These are phyloP conservation scores for Tetrax tetrax DNA, from an alignment of 2,113 vertebrate genomes.

Conservation along the genomic window DNA sequence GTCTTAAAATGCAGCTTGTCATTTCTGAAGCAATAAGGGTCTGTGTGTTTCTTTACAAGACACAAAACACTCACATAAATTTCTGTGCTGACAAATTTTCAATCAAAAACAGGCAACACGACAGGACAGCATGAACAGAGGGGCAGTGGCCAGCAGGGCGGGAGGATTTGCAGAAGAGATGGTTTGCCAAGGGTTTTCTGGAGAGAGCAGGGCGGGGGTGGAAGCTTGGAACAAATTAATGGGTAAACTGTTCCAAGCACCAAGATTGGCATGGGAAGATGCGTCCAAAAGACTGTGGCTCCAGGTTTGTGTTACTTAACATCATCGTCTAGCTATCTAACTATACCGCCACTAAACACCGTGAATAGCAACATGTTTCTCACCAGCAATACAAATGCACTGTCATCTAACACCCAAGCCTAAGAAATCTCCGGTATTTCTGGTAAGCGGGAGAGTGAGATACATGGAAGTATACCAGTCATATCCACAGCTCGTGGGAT, in stretches of 20 bases:
- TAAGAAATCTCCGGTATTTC: neutral
- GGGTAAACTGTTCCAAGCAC: slow-evolving; percentile 15
- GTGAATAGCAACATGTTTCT: slow-evolving; percentile 32
- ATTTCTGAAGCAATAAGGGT: neutral
- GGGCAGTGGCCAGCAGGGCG: neutral
- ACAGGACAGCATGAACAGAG: neutral
- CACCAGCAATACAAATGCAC: neutral
- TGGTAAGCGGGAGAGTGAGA: neutral
- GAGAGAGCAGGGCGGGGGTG: neutral
- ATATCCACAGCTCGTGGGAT: neutral
- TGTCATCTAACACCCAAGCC: neutral
- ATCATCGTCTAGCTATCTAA: slow-evolving; percentile 33
- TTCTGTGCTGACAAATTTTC: neutral
- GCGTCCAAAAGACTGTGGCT: neutral
- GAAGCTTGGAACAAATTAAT: slow-evolving; percentile 23
- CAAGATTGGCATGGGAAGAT: neutral
- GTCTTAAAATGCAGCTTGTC: neutral
- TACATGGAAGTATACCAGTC: neutral
- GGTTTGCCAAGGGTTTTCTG: slow-evolving; percentile 37
- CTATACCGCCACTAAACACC: neutral
- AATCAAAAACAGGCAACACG: neutral
- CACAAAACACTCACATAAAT: neutral
- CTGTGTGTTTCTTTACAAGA: neutral
- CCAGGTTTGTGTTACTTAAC: slow-evolving; percentile 35
- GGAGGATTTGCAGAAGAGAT: neutral